phyloP scores from a whole-genome alignment of 2,888 invertebrate genomes.

The Graphium colonna region DNA sequence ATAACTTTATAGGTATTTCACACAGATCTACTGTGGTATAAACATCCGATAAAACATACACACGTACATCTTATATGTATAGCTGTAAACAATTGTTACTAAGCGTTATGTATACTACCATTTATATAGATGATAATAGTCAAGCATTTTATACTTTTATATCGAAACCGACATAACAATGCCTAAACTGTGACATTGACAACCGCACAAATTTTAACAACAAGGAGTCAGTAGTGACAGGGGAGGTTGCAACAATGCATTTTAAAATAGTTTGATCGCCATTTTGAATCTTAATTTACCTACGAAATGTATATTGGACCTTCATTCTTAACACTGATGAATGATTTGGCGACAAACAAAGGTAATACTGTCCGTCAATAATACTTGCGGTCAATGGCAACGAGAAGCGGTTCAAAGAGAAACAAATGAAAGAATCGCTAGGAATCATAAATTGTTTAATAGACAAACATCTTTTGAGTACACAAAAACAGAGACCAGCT shows the following conservation, averaged over 20 bases:
- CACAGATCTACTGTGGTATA: constrained; percentile 77
- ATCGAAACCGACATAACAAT: constrained; percentile 50
- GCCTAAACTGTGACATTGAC: constrained; percentile 46
- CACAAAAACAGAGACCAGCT: constrained; percentile 75
- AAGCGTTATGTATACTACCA: constrained; percentile 68
- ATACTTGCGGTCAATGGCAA: constrained; percentile 35
- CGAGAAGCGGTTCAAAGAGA: constrained; percentile 3
- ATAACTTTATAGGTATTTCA: constrained; percentile 40
- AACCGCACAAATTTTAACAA: constrained; percentile 54
- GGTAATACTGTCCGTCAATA: constrained; percentile 47
- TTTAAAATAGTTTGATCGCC: constrained; percentile 40
- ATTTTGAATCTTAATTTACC: constrained; percentile 58
- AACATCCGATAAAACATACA: constrained; percentile 70
- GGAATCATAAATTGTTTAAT: constrained; percentile 42
- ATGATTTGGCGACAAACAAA: constrained; percentile 45
- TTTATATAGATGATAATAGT: constrained; percentile 64
- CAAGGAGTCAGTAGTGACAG: constrained; percentile 5
- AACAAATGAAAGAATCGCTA: constrained; percentile 41
- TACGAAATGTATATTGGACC: constrained; percentile 71
- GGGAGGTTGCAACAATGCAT: constrained; percentile 39
- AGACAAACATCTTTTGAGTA: constrained; percentile 69
- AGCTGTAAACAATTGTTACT: constrained; percentile 67
- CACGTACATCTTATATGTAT: constrained; percentile 59
- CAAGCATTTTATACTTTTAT: constrained; percentile 66
- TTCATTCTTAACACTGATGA: constrained; percentile 56